Evolutionary conservation across 2,888 invertebrate species (phyloP), one percentile per base, ranked within the genome.

Genomic region (Tiliacea citrago): DNA sequence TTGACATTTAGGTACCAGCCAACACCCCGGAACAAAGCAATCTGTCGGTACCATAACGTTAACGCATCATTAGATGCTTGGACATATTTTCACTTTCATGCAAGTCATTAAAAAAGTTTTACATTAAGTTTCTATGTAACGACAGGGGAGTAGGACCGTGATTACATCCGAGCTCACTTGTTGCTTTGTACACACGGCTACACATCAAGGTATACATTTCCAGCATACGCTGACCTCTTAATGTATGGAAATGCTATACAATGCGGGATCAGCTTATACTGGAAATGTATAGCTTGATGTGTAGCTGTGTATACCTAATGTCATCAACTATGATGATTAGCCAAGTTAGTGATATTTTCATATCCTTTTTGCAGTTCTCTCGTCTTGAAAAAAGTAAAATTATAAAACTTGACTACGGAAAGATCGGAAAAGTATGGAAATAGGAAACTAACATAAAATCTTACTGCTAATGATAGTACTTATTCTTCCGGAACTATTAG

Each of bases 31-130:
- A 85, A 86, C 77, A 57, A 55, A 73, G 51, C 63, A 60, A 79
- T 82, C 75, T 77, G 75, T 69, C 35, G 53, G 49, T 57, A 68
- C 73, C 69, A 72, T 78, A 71, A 73, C 60, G 63, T 63, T 67
- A 70, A 75, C 74, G 73, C 62, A 75, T 85, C 82, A 84, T 75
- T 73, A 73, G 39, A 61, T 68, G 65, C 78, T 72, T 75, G 66
- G 68, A 69, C 55, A 81, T 71, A 79, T 79, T 85, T 85, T 78
- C 62, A 75, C 74, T 81, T 81, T 77, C 78, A 73, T 79, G 77
- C 72, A 65, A 81, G 77, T 77, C 78, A 79, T 84, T 79, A 71
- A 67, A 77, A 69, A 75, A 57, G 65, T 66, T 68, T 57, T 68
- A 47, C 67, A 57, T 13, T 12, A 9, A 68, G 70, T 75, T 63